Conservation (phyloP, 2,888 invertebrate genomes). For the Meteorus cinctellus region DNA sequence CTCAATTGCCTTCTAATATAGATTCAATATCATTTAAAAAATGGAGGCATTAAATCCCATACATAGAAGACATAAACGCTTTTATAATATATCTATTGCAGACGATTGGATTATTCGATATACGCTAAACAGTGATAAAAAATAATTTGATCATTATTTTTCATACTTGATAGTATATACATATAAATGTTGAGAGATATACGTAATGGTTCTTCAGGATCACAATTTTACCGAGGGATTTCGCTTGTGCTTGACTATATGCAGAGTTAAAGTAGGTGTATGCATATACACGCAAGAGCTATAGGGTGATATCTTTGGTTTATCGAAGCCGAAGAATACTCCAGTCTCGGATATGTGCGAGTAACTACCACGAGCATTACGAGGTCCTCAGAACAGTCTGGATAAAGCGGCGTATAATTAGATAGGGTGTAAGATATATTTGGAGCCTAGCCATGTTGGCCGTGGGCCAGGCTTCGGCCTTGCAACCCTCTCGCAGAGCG, state of each 20-base stretch:
- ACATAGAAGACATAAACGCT: not conserved
- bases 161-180: constrained; percentile 10
- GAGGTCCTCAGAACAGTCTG: constrained; percentile 67
- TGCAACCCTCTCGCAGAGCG: constrained; percentile 36
- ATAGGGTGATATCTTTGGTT: constrained; percentile 55
- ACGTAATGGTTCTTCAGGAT: constrained; percentile 16
- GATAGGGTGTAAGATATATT: constrained; percentile 73
- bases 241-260: constrained; percentile 12
- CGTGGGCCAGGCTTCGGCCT: constrained; percentile 57
- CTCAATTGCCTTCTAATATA: not conserved
- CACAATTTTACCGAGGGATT: constrained; percentile 26
- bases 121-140: constrained; percentile 13
- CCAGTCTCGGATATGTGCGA: constrained; percentile 58
- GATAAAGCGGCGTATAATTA: constrained; percentile 73
- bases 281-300: constrained; percentile 4
- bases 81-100: not conserved
- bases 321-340: constrained; percentile 61
- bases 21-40: not conserved
- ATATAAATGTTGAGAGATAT: constrained; percentile 5
- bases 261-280: not conserved
- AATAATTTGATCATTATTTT: constrained; percentile 15
- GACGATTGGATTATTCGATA: constrained; percentile 15
- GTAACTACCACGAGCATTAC: constrained; percentile 66
- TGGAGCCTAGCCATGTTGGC: constrained; percentile 72
- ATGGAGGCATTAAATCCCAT: not conserved